These are phyloP conservation scores for Meta bourneti DNA, from an alignment of 2,888 invertebrate species.

Conservation along the genomic window DNA sequence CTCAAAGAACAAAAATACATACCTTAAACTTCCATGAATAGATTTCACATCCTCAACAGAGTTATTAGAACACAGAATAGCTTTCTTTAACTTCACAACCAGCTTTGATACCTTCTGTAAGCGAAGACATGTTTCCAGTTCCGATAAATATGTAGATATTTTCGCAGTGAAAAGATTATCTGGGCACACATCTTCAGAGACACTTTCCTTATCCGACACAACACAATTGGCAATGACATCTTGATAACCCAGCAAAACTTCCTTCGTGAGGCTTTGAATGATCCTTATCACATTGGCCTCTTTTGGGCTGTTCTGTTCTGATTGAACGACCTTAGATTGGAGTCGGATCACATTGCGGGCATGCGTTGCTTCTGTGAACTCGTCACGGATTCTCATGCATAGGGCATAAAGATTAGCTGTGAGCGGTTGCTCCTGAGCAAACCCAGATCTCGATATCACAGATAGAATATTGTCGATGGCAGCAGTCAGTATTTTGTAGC, in stretches of 20 bases:
- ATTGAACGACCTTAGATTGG: neutral
- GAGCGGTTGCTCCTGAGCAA: neutral
- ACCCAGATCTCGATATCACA: neutral
- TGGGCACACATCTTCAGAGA: conserved; percentile 3
- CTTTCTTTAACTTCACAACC: conserved; percentile 10
- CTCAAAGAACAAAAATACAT: neutral
- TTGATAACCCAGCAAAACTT: conserved; percentile 48
- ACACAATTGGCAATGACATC: conserved; percentile 33
- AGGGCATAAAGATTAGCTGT: neutral
- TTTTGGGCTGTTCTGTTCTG: neutral
- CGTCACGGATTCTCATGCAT: neutral
- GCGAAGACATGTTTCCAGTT: conserved; percentile 27
- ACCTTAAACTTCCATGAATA: conserved; percentile 54
- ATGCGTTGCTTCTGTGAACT: neutral
- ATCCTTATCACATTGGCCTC: neutral
- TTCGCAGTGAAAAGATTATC: conserved; percentile 50
- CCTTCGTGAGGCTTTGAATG: conserved; percentile 41
- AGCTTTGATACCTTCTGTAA: conserved; percentile 33
- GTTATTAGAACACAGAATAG: conserved; percentile 15
- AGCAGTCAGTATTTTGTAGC: neutral
- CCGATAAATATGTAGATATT: conserved; percentile 25
- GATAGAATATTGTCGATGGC: neutral
- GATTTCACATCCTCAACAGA: conserved; percentile 28
- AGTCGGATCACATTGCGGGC: neutral
- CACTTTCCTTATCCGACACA: neutral